Evolutionary conservation across 2,113 vertebrate genomes (phyloP).

Genomic region (Tychaedon coryphoeus): DNA sequence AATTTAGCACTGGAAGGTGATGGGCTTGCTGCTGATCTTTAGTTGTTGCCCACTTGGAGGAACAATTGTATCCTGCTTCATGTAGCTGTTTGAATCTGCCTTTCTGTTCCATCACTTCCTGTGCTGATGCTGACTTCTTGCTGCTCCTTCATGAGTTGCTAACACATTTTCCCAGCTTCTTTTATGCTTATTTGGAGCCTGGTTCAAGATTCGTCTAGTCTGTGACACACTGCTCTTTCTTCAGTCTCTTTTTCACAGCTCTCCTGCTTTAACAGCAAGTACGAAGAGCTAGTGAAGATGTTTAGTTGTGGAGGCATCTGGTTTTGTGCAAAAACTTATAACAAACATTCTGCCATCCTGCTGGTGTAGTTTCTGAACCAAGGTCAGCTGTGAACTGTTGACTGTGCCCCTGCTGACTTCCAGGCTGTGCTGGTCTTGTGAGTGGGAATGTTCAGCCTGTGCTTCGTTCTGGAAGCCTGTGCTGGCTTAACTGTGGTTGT

Average conservation of each 20-base stretch:
- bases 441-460: background rate
- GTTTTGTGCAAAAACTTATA: background rate
- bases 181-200: background rate
- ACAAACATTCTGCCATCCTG: background rate
- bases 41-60: background rate
- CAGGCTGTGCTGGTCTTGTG: background rate
- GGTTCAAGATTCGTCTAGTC: background rate
- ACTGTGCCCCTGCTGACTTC: background rate
- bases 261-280: background rate
- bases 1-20: background rate
- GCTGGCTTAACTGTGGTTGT: background rate
- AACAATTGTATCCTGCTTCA: fast-evolving
- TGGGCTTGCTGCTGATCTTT: background rate
- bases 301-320: background rate
- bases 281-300: background rate
- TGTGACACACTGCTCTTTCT: background rate
- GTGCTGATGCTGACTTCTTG: background rate
- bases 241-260: background rate
- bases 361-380: background rate
- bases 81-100: background rate
- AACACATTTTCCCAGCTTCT: background rate
- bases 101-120: background rate
- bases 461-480: fast-evolving
- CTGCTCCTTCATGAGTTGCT: background rate
- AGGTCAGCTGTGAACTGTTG: background rate